Evolutionary conservation across 2,888 invertebrate species (phyloP), one percentile per base, ranked within the genome.

Genomic region (Branchellion lobata): DNA sequence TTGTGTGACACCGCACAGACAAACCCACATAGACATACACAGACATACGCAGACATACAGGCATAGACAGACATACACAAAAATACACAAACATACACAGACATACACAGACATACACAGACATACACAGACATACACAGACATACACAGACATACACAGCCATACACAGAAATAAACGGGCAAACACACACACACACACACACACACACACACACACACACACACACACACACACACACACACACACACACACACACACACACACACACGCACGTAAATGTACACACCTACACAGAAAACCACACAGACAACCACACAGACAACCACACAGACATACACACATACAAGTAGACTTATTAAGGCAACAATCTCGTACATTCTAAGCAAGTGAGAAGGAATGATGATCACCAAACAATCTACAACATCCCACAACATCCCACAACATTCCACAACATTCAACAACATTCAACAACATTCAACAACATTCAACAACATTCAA

Each of bases 221-320:
- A 40, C 40, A 40, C 40, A 40, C 40, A 40, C 40, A 40, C 65
- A 29, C 72, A 33, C 36, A 71, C 31, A 71, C 36, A 71, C 34
- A 71, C 14, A 8, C 14, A 71, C 14, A 71, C 14, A 71, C 14
- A 71, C 34, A 71, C 53, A 77, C 34, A 77, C 57, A 77, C 34
- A 77, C 53, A 77, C 33, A 77, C 53, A 77, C 34, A 77, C 53
- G 57, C 24, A 77, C 53, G 57, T 29, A 77, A 31, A 77, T 29
- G 57, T 61, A 53, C 5, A 11, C 36, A 31, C 31, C 1, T 61
- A 61, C 61, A 77, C 0, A 33, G 0, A 61, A 29, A 77, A n/a
- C 24, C 61, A 61, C 34, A 47, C 53, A 27, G 24, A 75, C 24
- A 71, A 71, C 24, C 34, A 36, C n/a, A 33, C 71, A 71, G 31